Evolutionary conservation across 2,113 vertebrate genomes (phyloP), one percentile per base, ranked within the genome.

Genomic region (Microcebus murinus): DNA sequence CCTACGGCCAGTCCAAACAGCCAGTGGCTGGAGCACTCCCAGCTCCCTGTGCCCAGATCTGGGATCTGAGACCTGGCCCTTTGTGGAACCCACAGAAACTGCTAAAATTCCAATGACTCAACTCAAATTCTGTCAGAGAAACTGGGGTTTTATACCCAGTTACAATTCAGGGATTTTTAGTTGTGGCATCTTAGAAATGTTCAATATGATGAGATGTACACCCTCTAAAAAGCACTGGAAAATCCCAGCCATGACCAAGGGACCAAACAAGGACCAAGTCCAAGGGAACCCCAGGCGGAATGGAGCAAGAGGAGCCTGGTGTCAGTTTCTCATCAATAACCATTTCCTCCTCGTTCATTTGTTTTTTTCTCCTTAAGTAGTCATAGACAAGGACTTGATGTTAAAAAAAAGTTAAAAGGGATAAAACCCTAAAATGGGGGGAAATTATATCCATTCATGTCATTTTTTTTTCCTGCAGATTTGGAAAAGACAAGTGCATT

Each of bases 341-440:
- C n/a, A 4, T 74, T 42, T 42, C 8, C n/a, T 67, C 23, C 31
- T n/a, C 12, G 5, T n/a, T 68, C 27, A 21, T 42, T 94, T 23
- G 39, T 76, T 89, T 67, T 73, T 52, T 90, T 57, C 71, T 84
- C 50, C 73, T 39, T 34, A 45, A 83, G 45, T 23, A n/a, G 61
- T 90, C 67, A 12, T 71, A 71, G 36, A 71, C 31, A 85, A 96
- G 52, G 52, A 57, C 34, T 50, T 34, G 45, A 36, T 88, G 55
- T 91, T 86, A 55, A n/a, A 65, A 90, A 91, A 91, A 79, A 79
- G 74, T 70, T 23, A 73, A 82, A 85, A 84, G 71, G 59, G 14
- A 52, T 27, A 63, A 61, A 52, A 74, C 4, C 11, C 12, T 27
- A 45, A 84, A 77, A 77, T 70, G 74, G 79, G 25, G 36, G 25